phyloP scores from a whole-genome alignment of 2,113 vertebrate genomes.

The Prunella himalayana region DNA sequence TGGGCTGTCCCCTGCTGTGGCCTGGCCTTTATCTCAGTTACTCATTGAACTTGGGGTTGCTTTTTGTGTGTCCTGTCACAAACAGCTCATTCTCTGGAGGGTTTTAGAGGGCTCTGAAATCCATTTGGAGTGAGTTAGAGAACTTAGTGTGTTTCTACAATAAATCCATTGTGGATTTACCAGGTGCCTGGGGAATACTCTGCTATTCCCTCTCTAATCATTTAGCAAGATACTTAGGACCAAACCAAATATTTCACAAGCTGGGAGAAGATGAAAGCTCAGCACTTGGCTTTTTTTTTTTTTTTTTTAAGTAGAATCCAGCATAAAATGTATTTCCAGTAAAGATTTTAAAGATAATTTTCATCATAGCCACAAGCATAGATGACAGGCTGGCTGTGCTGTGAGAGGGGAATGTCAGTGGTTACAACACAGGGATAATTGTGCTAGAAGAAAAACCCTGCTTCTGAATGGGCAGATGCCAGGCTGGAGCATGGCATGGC shows the following conservation, averaged over 20 bases:
- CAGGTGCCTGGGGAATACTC: conserved; percentile 28
- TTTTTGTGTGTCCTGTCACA: not conserved
- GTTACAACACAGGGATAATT: not conserved
- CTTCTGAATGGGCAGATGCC: not conserved
- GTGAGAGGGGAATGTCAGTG: not conserved
- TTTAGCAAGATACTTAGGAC: conserved; percentile 23
- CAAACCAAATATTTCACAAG: conserved; percentile 17
- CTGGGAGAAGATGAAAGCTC: conserved; percentile 9
- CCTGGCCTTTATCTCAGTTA: not conserved
- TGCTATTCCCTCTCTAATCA: not conserved
- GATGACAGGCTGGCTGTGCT: not conserved
- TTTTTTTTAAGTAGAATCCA: not conserved
- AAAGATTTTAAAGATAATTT: not conserved
- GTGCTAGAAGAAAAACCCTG: not conserved
- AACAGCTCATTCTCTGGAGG: not conserved
- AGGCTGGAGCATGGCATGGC: not conserved
- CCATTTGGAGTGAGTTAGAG: not conserved
- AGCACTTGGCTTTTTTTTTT: not conserved
- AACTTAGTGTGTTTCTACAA: conserved; percentile 19
- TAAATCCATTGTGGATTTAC: conserved; percentile 46
- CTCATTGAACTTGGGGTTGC: not conserved
- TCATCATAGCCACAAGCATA: not conserved
- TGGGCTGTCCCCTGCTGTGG: not conserved
- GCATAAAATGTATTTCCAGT: not conserved
- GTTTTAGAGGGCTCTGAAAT: not conserved